These are phyloP conservation scores for Cantharis rufa DNA, from an alignment of 2,888 invertebrate genomes.

Conservation along the genomic window DNA sequence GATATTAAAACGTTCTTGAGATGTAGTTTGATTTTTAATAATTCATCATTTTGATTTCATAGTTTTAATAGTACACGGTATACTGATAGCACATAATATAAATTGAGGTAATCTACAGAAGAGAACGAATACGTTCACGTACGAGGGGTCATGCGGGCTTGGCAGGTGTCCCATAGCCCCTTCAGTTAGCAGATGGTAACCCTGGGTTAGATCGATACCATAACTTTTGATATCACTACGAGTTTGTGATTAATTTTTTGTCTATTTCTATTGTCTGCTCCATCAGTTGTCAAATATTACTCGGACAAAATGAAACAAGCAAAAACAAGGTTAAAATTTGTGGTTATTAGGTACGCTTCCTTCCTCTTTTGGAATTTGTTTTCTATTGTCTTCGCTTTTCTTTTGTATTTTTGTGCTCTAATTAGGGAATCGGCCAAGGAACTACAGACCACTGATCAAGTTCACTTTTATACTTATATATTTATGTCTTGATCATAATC, in stretches of 20 bases:
- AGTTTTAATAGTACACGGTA: neutral
- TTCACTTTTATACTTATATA: neutral
- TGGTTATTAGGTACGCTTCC: neutral
- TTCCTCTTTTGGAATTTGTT: neutral
- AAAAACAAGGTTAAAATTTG: neutral
- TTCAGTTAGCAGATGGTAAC: slow-evolving; percentile 43
- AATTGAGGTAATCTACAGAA: slow-evolving; percentile 20
- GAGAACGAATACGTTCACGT: slow-evolving; percentile 42
- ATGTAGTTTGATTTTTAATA: neutral
- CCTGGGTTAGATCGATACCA: slow-evolving; percentile 30
- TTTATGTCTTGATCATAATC: neutral
- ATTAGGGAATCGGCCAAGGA: neutral
- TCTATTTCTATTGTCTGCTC: neutral
- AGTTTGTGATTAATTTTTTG: slow-evolving; percentile 20
- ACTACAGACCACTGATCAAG: neutral
- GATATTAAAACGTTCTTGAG: too few relatives aligned
- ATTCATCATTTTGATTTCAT: neutral
- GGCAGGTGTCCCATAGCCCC: slow-evolving; percentile 48
- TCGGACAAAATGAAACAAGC: neutral
- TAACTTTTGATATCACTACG: slow-evolving; percentile 12
- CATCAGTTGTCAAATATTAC: neutral
- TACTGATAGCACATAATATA: neutral
- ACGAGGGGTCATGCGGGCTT: slow-evolving; percentile 48
- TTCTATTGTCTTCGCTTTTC: neutral
- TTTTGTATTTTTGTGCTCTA: neutral